Evolutionary conservation across 2,797 vertebrate species (phyloP).

Genomic region (Lutjanus campechanus): DNA sequence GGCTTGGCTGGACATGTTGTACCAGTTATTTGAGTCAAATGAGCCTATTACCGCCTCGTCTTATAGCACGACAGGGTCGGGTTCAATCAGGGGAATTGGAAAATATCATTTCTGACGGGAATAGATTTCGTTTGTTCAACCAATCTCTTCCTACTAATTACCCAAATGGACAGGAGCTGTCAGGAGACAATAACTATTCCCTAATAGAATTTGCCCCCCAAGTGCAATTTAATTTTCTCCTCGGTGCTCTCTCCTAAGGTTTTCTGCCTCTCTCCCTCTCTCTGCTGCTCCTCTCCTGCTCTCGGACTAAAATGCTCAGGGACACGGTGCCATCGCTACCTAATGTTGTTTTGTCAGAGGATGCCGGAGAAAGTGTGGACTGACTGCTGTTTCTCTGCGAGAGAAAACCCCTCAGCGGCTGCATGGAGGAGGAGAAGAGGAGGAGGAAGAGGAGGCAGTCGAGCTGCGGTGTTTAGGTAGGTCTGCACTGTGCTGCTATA

Average conservation of each 20-base stretch:
- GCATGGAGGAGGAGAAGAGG: conserved; percentile 42
- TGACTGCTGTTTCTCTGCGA: conserved; percentile 11
- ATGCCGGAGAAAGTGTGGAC: conserved; percentile 39
- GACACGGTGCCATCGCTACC: conserved; percentile 56
- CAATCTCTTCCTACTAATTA: conserved; percentile 90
- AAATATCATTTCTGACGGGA: conserved; percentile 82
- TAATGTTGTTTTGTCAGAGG: conserved; percentile 28
- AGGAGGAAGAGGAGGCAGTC: conserved; percentile 28
- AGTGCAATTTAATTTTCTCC: conserved; percentile 98
- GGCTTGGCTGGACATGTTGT: conserved; percentile 4
- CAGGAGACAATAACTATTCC: conserved; percentile 92
- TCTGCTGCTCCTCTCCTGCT: conserved; percentile 56
- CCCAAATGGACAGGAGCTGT: conserved; percentile 93
- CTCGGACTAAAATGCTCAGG: conserved; percentile 53
- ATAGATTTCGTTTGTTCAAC: conserved; percentile 82
- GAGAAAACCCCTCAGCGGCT: conserved; percentile 9
- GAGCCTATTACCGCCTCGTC: conserved; percentile 69
- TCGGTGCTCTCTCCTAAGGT: conserved; percentile 82
- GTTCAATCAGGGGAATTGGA: conserved; percentile 80
- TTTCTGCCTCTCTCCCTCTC: conserved; percentile 78
- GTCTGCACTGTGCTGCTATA: conserved; percentile 53
- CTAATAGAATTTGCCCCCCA: conserved; percentile 98
- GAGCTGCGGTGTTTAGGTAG: conserved; percentile 66
- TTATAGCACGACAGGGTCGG: conserved; percentile 60
- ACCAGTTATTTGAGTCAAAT: conserved; percentile 54